phyloP scores from a whole-genome alignment of 2,888 invertebrate species.

The Drosophila barbarae region DNA sequence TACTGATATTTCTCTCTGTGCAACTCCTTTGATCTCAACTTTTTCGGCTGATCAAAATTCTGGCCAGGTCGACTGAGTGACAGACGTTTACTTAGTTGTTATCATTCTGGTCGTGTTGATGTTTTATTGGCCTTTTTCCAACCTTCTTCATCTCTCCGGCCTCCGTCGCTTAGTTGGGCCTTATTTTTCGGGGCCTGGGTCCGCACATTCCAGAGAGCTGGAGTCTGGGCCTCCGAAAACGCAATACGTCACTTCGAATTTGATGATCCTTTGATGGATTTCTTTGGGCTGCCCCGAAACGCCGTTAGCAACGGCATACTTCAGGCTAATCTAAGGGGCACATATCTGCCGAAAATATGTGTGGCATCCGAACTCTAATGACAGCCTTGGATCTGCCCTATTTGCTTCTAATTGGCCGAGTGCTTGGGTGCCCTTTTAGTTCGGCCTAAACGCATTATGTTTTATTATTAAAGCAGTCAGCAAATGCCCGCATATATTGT shows the following conservation, averaged over 20 bases:
- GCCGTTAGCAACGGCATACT: conserved; percentile 61
- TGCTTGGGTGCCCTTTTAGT: conserved; percentile 55
- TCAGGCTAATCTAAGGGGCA: conserved; percentile 64
- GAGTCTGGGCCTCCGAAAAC: conserved; percentile 31
- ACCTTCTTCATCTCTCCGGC: conserved; percentile 1
- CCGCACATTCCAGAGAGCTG: conserved; percentile 50
- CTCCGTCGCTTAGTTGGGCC: conserved; percentile 21
- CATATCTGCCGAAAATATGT: conserved; percentile 53
- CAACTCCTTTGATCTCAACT: conserved; percentile 22
- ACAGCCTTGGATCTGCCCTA: conserved; percentile 57
- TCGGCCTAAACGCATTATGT: conserved; percentile 51
- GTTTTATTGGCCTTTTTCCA: conserved; percentile 65
- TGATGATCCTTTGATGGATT: conserved; percentile 74
- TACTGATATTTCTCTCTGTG: conserved; percentile 1
- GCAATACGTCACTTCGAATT: conserved; percentile 67
- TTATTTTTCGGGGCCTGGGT: conserved; percentile 34
- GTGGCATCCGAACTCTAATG: conserved; percentile 62
- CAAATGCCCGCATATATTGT: conserved; percentile 13
- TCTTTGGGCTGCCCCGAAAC: conserved; percentile 48
- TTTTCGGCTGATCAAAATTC: conserved; percentile 71
- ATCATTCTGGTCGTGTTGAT: conserved; percentile 74
- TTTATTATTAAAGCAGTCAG: conserved; percentile 26
- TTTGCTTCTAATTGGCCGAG: conserved; percentile 61
- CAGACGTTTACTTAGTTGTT: conserved; percentile 74
- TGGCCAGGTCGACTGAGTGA: conserved; percentile 64